These are phyloP conservation scores for Drosophila sturtevanti DNA, from an alignment of 1,140 invertebrate genomes.

Conservation along the genomic window DNA sequence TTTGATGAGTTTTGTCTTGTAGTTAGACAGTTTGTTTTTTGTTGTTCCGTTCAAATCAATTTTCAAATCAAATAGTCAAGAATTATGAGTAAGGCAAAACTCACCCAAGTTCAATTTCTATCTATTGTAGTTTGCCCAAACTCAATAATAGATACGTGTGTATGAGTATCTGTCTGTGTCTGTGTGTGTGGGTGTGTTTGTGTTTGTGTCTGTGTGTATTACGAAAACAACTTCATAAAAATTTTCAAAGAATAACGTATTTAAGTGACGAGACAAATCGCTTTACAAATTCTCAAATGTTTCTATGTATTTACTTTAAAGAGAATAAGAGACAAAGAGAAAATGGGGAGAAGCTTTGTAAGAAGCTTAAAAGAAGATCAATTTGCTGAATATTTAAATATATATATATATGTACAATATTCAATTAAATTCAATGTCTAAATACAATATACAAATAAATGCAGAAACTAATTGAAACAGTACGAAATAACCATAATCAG, in stretches of 20 bases:
- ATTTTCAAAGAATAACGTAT: not conserved
- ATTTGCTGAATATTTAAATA: no score
- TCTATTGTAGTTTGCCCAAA: not conserved
- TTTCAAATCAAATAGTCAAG: constrained; percentile 8
- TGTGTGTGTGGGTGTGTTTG: not conserved
- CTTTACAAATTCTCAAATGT: not conserved
- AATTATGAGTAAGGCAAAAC: constrained; percentile 7
- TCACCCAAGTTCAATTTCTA: not conserved
- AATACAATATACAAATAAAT: no score
- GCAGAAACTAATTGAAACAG: no score
- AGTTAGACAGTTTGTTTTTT: not conserved
- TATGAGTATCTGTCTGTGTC: not conserved
- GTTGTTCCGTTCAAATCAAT: not conserved
- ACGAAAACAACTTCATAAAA: not conserved
- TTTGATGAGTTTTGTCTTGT: not conserved
- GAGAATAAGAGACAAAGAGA: no score
- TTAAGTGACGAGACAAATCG: not conserved
- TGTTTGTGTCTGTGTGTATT: not conserved
- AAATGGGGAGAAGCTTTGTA: no score
- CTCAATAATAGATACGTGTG: not conserved
- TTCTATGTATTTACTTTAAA: no score
- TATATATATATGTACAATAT: no score
- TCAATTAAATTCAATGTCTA: no score
- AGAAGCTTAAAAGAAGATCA: no score
- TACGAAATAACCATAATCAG: not conserved